Percentiles rank a stretch among this genome's conserved stretches.
Conservation (phyloP, 2,888 invertebrate genomes). For the Drosophila kambysellisi region DNA sequence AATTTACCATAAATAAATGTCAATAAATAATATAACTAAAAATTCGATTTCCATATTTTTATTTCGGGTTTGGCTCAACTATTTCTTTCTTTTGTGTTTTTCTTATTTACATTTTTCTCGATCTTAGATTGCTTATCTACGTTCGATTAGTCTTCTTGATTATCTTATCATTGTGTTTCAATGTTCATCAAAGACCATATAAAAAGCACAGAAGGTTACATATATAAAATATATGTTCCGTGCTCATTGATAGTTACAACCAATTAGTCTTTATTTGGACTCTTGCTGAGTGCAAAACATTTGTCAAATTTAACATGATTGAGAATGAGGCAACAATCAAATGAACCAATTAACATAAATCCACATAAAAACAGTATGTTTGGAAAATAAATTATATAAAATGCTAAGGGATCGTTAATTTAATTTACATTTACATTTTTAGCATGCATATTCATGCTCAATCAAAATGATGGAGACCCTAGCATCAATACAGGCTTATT, state of each 20-base stretch:
- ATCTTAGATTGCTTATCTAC: neutral
- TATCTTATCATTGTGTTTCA: slow-evolving; percentile 27
- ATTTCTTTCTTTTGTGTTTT: neutral
- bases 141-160: slow-evolving; percentile 8
- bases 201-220: slow-evolving; percentile 5
- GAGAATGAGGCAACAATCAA: slow-evolving; percentile 34
- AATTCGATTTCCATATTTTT: slow-evolving; percentile 8
- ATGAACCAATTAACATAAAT: slow-evolving; percentile 45
- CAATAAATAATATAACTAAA: slow-evolving; percentile 43
- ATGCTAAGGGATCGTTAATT: slow-evolving; percentile 67
- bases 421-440: slow-evolving; percentile 70
- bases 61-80: neutral
- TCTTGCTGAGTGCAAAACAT: slow-evolving; percentile 52
- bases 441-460: slow-evolving; percentile 75
- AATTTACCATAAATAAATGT: slow-evolving; percentile 39
- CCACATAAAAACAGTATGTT: slow-evolving; percentile 10
- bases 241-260: slow-evolving; percentile 24
- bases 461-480: slow-evolving; percentile 50
- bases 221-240: slow-evolving; percentile 1
- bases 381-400: slow-evolving; percentile 62
- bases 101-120: neutral
- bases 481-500: slow-evolving; percentile 51
- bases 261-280: slow-evolving; percentile 45
- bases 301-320: slow-evolving; percentile 53
- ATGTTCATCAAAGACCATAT: slow-evolving; percentile 10